A percentile compares a stretch with the other conserved stretches of the same genome.
phyloP scores from a whole-genome alignment of 2,888 invertebrate genomes.

The Sinhomidia bicolor region DNA sequence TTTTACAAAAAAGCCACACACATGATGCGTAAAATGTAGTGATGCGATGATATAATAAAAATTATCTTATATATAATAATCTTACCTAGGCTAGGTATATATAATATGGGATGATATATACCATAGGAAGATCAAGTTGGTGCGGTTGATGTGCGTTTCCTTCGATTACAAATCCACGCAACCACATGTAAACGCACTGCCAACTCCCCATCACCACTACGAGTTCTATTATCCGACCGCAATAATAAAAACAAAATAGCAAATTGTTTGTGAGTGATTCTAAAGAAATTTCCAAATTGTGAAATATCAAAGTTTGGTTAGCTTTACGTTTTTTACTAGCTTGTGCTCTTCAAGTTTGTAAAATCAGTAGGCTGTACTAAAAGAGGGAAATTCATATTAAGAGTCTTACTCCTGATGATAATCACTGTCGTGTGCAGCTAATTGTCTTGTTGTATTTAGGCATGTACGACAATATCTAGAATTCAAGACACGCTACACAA shows the following conservation, averaged over 20 bases:
- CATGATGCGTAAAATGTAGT: neutral
- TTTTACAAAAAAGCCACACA: neutral
- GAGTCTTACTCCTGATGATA: neutral
- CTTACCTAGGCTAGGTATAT: neutral
- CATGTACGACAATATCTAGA: conserved; percentile 6
- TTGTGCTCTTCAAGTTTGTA: too few species aligned
- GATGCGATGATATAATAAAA: neutral
- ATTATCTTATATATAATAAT: neutral
- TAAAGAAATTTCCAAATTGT: neutral
- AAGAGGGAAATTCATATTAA: neutral
- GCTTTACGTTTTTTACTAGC: too few species aligned
- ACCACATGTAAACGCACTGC: neutral
- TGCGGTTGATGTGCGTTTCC: neutral
- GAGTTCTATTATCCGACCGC: neutral
- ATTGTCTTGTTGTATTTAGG: conserved; percentile 7
- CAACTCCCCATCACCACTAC: neutral
- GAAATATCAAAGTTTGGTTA: neutral
- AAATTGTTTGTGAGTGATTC: neutral
- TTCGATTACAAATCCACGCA: neutral
- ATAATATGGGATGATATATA: neutral
- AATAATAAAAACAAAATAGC: neutral
- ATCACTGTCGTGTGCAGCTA: conserved; percentile 16
- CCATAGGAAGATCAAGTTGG: neutral
- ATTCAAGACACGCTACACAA: neutral
- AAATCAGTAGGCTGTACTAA: neutral